A percentile compares a stretch with the other conserved stretches of the same genome.
phyloP scores from a whole-genome alignment of 2,888 invertebrate genomes.

The Pseudeuparius sepicola region DNA sequence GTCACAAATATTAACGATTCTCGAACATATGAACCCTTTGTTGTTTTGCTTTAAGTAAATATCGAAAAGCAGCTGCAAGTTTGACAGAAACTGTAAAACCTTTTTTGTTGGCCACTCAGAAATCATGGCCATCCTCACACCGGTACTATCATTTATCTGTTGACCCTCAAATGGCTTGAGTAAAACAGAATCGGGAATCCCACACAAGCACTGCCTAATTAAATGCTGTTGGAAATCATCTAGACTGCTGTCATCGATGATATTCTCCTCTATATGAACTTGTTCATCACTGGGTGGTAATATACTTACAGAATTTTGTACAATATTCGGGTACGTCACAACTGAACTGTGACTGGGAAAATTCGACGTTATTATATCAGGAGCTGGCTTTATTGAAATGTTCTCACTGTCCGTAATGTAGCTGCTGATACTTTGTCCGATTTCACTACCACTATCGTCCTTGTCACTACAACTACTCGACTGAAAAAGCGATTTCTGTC shows the following conservation, averaged over 20 bases:
- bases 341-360: constrained; percentile 14
- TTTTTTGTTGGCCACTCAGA: constrained; percentile 57
- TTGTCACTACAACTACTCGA: constrained; percentile 22
- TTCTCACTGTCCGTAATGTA: constrained; percentile 21
- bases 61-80: constrained; percentile 73
- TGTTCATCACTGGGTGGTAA: constrained; percentile 9
- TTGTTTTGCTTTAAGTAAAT: constrained; percentile 76
- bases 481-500: no score
- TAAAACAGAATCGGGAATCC: constrained; percentile 59
- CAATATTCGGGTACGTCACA: constrained; percentile 11
- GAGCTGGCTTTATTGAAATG: constrained; percentile 27
- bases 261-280: constrained; percentile 14
- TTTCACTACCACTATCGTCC: constrained; percentile 24
- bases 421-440: constrained; percentile 17
- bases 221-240: constrained; percentile 55
- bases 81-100: constrained; percentile 69
- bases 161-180: constrained; percentile 62
- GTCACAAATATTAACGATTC: constrained; percentile 71
- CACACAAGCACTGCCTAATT: constrained; percentile 69
- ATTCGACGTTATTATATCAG: constrained; percentile 25
- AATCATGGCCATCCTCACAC: constrained; percentile 43
- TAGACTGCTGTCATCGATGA: constrained; percentile 22
- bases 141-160: constrained; percentile 41
- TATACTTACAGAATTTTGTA: constrained; percentile 5
- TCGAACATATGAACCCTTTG: constrained; percentile 71